These are phyloP conservation scores for Pangasianodon gigas DNA, from an alignment of 2,113 vertebrate genomes.

Conservation along the genomic window DNA sequence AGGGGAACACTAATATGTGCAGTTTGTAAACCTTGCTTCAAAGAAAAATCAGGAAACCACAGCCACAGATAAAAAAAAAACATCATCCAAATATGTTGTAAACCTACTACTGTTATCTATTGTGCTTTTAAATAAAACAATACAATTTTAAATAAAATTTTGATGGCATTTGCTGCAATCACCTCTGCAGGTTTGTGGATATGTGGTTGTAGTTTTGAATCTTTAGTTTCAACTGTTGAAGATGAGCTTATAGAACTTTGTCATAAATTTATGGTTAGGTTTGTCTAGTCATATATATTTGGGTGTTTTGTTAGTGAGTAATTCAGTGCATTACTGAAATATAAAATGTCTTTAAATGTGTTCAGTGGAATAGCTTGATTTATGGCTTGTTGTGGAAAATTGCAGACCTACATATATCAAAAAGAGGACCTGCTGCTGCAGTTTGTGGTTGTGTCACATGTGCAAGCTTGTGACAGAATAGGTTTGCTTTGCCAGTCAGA, in stretches of 20 bases:
- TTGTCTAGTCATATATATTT: not conserved
- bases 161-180: not conserved
- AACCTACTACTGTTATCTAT: not conserved
- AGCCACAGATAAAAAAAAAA: not conserved
- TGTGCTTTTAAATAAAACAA: not conserved
- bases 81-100: not conserved
- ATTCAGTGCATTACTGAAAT: not conserved
- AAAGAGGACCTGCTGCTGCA: conserved; percentile 29
- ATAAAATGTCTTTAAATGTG: not conserved
- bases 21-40: not conserved
- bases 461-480: conserved; percentile 45
- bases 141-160: too few species aligned
- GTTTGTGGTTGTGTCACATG: conserved; percentile 61
- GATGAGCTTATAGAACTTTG: not conserved
- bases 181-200: not conserved
- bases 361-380: conserved; percentile 51
- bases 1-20: not conserved
- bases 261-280: not conserved
- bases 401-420: not conserved
- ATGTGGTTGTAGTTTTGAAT: not conserved
- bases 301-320: not conserved
- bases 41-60: conserved; percentile 25
- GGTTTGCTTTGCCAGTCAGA: conserved; percentile 24
- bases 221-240: not conserved
- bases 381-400: conserved; percentile 36